Percentiles rank a stretch among this genome's conserved stretches.
These are phyloP conservation scores for Tretioscincus oriximinensis DNA, from an alignment of 2,113 vertebrate genomes.

Conservation along the genomic window DNA sequence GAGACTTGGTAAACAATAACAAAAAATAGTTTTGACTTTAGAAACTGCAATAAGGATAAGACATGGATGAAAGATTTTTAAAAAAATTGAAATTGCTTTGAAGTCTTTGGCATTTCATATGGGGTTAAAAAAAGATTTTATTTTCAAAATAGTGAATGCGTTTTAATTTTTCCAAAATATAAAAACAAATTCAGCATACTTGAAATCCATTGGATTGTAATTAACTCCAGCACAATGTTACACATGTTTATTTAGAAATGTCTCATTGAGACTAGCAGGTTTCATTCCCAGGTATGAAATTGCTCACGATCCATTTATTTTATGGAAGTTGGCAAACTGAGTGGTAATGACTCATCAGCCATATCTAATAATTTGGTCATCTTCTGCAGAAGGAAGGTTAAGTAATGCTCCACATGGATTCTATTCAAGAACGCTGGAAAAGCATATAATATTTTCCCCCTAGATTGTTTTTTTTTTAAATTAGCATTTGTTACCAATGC, in stretches of 20 bases:
- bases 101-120: constrained; percentile 11
- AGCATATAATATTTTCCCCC: constrained; percentile 67
- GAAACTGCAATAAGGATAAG: background rate
- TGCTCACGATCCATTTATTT: constrained; percentile 29
- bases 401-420: constrained; percentile 74
- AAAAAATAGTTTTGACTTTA: background rate
- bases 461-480: constrained; percentile 73
- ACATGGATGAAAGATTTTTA: too few species aligned
- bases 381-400: constrained; percentile 64
- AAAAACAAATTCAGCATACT: constrained; percentile 41
- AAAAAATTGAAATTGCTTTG: background rate
- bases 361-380: constrained; percentile 71
- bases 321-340: constrained; percentile 54
- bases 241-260: background rate
- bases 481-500: constrained; percentile 72
- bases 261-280: background rate
- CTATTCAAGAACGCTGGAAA: constrained; percentile 57
- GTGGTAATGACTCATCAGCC: constrained; percentile 63
- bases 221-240: constrained; percentile 48
- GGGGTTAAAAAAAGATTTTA: constrained; percentile 12
- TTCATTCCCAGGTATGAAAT: background rate
- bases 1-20: background rate
- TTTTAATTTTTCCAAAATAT: constrained; percentile 42
- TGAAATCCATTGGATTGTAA: constrained; percentile 70
- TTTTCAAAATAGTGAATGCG: constrained; percentile 6